phyloP scores from a whole-genome alignment of 2,888 invertebrate species.

The Drosophila recens region DNA sequence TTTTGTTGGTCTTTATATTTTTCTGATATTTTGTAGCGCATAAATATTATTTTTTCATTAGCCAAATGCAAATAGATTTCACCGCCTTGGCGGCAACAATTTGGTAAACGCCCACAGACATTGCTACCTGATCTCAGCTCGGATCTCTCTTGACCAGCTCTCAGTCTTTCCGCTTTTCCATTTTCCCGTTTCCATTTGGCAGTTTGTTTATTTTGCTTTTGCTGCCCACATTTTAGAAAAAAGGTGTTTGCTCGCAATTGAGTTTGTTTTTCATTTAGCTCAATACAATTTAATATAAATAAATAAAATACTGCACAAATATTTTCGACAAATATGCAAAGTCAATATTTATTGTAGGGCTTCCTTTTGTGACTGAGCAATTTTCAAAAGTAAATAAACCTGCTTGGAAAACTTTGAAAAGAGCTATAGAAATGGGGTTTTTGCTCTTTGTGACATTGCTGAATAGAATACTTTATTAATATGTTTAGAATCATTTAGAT shows the following conservation, averaged over 20 bases:
- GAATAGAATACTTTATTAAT: neutral
- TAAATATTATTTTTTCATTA: constrained; percentile 77
- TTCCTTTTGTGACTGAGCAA: constrained; percentile 26
- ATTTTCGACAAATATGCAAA: constrained; percentile 68
- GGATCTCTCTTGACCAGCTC: constrained; percentile 16
- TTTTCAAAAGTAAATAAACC: constrained; percentile 46
- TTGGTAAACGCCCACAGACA: constrained; percentile 62
- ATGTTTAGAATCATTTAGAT: neutral
- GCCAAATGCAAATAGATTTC: constrained; percentile 68
- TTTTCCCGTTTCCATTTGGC: constrained; percentile 5
- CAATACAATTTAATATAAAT: constrained; percentile 56
- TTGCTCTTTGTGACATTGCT: neutral
- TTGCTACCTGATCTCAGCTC: constrained; percentile 47
- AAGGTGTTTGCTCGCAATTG: constrained; percentile 49
- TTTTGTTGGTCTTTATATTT: constrained; percentile 34
- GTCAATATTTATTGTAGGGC: constrained; percentile 61
- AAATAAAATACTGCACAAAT: constrained; percentile 57
- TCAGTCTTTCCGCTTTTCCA: constrained; percentile 10
- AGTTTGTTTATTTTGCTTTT: constrained; percentile 44
- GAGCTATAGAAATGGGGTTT: neutral
- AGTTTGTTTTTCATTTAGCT: constrained; percentile 67
- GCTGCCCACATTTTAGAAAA: constrained; percentile 37
- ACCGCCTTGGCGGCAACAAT: constrained; percentile 43
- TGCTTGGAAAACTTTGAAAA: constrained; percentile 18
- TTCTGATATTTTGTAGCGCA: constrained; percentile 37